Conservation (phyloP, 2,113 vertebrate genomes). For the Mobula birostris region DNA sequence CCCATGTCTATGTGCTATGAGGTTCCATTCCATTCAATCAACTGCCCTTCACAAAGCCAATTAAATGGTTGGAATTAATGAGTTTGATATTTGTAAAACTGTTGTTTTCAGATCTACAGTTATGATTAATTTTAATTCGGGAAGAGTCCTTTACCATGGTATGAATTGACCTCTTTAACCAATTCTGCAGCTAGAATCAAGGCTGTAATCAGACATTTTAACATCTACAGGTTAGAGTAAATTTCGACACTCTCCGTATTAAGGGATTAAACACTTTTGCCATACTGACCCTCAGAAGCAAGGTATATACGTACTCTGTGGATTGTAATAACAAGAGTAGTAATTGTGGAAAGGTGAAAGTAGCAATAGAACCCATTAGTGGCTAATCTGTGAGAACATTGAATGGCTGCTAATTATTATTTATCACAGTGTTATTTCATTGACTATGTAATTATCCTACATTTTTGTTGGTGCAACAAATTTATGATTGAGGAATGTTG, state of each 20-base stretch:
- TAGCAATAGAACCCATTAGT: slow-evolving; percentile 17
- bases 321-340: neutral
- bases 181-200: neutral
- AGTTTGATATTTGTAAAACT: neutral
- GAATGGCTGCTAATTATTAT: slow-evolving; percentile 26
- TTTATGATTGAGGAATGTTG: neutral
- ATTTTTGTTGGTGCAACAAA: slow-evolving; percentile 30
- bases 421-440: neutral
- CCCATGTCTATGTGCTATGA: neutral
- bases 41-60: neutral
- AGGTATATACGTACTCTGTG: neutral
- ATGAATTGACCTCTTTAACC: neutral
- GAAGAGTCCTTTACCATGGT: neutral
- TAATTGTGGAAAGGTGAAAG: slow-evolving; percentile 13
- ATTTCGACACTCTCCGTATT: neutral
- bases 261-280: neutral
- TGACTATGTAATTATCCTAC: neutral
- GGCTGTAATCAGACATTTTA: neutral
- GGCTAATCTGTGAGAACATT: neutral
- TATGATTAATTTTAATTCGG: neutral
- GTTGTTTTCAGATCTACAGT: neutral
- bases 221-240: neutral
- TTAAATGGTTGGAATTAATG: neutral
- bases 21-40: neutral
- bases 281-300: neutral